These are phyloP conservation scores for Hermaeophaga mercurialis DNA, from an alignment of 2,888 invertebrate genomes.

Conservation along the genomic window DNA sequence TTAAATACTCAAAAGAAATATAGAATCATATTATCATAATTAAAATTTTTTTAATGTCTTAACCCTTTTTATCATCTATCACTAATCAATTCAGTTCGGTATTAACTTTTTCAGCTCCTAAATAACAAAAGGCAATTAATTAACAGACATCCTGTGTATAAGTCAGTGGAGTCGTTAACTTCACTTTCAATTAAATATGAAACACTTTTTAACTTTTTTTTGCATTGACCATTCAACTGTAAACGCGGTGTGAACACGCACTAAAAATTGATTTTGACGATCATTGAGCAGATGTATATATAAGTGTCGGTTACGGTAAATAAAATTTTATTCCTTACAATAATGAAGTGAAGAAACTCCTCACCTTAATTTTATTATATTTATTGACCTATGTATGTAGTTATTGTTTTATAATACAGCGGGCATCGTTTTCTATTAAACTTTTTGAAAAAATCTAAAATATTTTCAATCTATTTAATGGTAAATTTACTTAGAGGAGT, in stretches of 20 bases:
- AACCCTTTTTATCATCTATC: not conserved
- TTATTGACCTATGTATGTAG: too few relatives aligned
- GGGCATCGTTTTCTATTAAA: too few relatives aligned
- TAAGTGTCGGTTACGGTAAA: constrained; percentile 6
- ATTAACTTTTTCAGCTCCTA: not conserved
- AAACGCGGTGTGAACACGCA: constrained; percentile 3
- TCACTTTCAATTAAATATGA: constrained; percentile 9
- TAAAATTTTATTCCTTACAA: constrained; percentile 1
- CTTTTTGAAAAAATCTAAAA: too few relatives aligned
- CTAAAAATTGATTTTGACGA: constrained; percentile 8
- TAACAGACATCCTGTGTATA: constrained; percentile 4
- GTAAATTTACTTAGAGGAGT: too few relatives aligned
- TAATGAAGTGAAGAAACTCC: too few relatives aligned
- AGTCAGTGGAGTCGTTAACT: constrained; percentile 4
- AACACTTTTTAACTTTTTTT: not conserved
- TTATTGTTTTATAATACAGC: too few relatives aligned
- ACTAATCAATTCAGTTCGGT: not conserved
- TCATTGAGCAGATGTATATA: constrained; percentile 7
- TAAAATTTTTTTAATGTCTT: not conserved
- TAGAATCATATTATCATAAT: not conserved
- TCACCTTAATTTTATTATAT: too few relatives aligned
- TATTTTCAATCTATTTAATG: too few relatives aligned
- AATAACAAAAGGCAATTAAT: constrained; percentile 10
- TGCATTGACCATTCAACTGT: not conserved
- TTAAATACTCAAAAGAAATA: too few relatives aligned